Base-by-base conservation (phyloP, 2,797 vertebrate species). In the Pseudopleuronectes americanus region DNA sequence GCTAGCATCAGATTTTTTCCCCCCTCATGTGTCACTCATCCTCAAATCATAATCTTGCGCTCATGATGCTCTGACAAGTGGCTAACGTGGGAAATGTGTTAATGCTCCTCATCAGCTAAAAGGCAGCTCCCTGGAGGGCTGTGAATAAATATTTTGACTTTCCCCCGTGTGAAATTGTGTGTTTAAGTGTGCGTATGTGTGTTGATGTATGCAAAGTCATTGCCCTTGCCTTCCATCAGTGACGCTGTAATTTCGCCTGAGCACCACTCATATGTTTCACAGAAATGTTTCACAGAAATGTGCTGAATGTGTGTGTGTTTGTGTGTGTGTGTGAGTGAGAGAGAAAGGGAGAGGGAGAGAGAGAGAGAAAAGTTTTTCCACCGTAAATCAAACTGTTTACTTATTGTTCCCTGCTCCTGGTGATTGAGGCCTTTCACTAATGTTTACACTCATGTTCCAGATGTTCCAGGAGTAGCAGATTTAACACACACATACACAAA, bases 141-240 rank as follows among this genome's bases (percentile, higher is more conserved):
- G 79, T 82, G 83, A 80, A 82, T 87, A 87, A 83, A 91, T 86
- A 86, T 85, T 89, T 89, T 63, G 78, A 87, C 77, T 79, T 81
- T 84, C 61, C 57, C 77, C 28, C 51, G 57, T 84, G 70, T 65
- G 69, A 74, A 74, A 71, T 3, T 64, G 68, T 68, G 79, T 63
- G 55, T 68, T 59, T 68, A 60, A 62, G 60, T 22, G 63, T 48
- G 64, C 16, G n/a, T 28, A 52, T 21, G 55, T 24, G 62, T 65
- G 78, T 64, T 77, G 77, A 86, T 71, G 62, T 81, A 72, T 81
- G 55, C 4, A 0, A 36, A 53, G 63, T 72, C 72, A 56, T 71
- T 61, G 55, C 70, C 41, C 6, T 64, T 24, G 19, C 59, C 55
- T 79, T 69, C 71, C 78, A 76, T 78, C 79, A 56, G 22, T 21